A percentile compares a stretch with the other conserved stretches of the same genome.
phyloP scores from a whole-genome alignment of 2,888 invertebrate genomes.

The Cataglyphis cursor region DNA sequence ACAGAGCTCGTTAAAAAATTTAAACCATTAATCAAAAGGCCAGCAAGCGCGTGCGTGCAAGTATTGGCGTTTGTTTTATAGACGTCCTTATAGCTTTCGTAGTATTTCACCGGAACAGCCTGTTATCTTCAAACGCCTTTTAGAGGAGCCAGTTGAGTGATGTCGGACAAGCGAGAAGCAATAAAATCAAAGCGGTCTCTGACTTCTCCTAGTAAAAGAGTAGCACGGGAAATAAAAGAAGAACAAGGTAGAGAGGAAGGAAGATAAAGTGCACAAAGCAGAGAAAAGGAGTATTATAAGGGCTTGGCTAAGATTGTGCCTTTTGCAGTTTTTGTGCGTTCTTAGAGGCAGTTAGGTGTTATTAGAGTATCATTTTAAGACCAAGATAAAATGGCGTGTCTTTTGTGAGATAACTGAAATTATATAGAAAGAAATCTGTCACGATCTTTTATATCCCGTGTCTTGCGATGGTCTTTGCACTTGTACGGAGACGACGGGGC shows the following conservation, averaged over 20 bases:
- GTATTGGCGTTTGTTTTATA: constrained; percentile 54
- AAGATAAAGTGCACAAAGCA: constrained; percentile 59
- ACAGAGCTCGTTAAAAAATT: constrained; percentile 27
- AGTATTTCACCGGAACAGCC: constrained; percentile 30
- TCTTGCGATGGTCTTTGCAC: constrained; percentile 6
- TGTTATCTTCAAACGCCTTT: constrained; percentile 58
- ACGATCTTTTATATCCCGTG: neutral
- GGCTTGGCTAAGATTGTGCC: constrained; percentile 49
- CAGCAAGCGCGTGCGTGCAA: neutral
- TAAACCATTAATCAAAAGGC: constrained; percentile 54
- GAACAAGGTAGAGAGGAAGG: constrained; percentile 51
- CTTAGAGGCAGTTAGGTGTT: constrained; percentile 38
- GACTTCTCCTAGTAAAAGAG: constrained; percentile 35
- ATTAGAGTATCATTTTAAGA: constrained; percentile 1
- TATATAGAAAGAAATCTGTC: neutral
- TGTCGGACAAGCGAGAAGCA: constrained; percentile 55
- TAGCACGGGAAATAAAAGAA: constrained; percentile 37
- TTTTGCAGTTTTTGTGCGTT: constrained; percentile 65
- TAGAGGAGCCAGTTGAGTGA: constrained; percentile 50
- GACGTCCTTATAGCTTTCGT: constrained; percentile 45
- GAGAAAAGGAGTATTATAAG: constrained; percentile 52
- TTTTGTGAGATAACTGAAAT: neutral
- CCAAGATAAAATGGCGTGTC: neutral
- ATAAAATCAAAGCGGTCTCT: constrained; percentile 63
- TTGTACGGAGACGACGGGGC: neutral